Evolutionary conservation across 1,140 invertebrate species (phyloP), one percentile per base, ranked within the genome.

Genomic region (Drosophila lacteicornis): DNA sequence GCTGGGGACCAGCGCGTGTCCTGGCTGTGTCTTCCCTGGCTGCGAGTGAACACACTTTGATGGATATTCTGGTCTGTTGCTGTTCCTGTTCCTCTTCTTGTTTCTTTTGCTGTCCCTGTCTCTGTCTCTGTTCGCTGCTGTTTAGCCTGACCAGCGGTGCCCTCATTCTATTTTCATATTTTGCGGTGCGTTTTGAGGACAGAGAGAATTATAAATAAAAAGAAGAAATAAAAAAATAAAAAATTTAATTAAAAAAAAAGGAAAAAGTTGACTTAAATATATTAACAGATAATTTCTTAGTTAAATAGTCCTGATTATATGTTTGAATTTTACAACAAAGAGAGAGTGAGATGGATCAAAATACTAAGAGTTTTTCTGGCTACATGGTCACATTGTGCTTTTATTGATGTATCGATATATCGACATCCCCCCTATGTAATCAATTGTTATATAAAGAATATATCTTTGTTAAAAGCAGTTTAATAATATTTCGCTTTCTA

Each of bases 11-110:
- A 12, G 5, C 47, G 17, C 12, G 19, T 59, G 46, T 58, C 56
- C 25, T 50, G 7, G 30, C 61, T 68, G 42, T 63, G 17, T 49
- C 46, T 43, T 66, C 65, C 40, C 53, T 19, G 17, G 36, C 9
- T 22, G 2, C n/a, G 33, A 33, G 22, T 65, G 45, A 38, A 79
- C 82, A 79, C 82, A 83, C 50, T 79, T 87, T 88, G 81, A 88
- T 88, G 81, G 79, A 88, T 88, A 71, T 76, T 78, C 49, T 51
- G 67, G 25, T 61, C 19, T 46, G 50, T 55, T 47, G 75, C 46
- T 57, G 9, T 30, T 45, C 42, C 15, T 46, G 43, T 47, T 49
- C 73, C 30, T 60, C 13, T 40, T 25, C 19, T 22, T 13, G 17
- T 19, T 46, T 4, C 11, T 17, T 19, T 46, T 49, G 22, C 7